phyloP scores from a whole-genome alignment of 2,888 invertebrate genomes.

The Blastobasis adustella region DNA sequence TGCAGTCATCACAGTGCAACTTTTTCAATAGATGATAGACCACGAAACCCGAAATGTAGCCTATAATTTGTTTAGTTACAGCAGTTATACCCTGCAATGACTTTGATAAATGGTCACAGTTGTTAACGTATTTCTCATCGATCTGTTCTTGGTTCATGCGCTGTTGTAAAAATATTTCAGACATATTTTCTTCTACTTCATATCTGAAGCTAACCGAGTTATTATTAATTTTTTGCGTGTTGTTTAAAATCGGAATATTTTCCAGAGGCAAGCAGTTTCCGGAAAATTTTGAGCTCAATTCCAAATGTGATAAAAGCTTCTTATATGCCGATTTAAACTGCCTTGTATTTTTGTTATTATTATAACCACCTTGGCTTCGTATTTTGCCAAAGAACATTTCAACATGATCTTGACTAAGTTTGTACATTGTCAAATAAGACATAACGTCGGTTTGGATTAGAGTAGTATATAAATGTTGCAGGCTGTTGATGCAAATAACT shows the following conservation, averaged over 20 bases:
- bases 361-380: slow-evolving; percentile 6
- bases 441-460: slow-evolving; percentile 4
- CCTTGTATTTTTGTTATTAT: slow-evolving; percentile 9
- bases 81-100: neutral
- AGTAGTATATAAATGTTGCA: slow-evolving; percentile 4
- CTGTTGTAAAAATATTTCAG: neutral
- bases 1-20: neutral
- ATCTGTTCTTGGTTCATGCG: neutral
- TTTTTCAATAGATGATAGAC: neutral
- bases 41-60: slow-evolving; percentile 3
- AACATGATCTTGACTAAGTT: slow-evolving; percentile 8
- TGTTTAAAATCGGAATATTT: slow-evolving; percentile 3
- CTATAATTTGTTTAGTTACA: slow-evolving; percentile 1
- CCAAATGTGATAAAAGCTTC: slow-evolving; percentile 7
- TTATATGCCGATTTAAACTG: slow-evolving; percentile 10
- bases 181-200: neutral
- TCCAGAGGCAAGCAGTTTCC: slow-evolving; percentile 8
- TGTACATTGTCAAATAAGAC: neutral
- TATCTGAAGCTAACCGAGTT: neutral
- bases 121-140: neutral
- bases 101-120: neutral
- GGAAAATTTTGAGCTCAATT: slow-evolving; percentile 8
- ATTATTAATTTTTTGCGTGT: neutral
- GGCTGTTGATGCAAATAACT: slow-evolving; percentile 1
- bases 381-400: slow-evolving; percentile 10